These are phyloP conservation scores for Pseudochirops cupreus DNA, from an alignment of 2,797 vertebrate species.

Conservation along the genomic window DNA sequence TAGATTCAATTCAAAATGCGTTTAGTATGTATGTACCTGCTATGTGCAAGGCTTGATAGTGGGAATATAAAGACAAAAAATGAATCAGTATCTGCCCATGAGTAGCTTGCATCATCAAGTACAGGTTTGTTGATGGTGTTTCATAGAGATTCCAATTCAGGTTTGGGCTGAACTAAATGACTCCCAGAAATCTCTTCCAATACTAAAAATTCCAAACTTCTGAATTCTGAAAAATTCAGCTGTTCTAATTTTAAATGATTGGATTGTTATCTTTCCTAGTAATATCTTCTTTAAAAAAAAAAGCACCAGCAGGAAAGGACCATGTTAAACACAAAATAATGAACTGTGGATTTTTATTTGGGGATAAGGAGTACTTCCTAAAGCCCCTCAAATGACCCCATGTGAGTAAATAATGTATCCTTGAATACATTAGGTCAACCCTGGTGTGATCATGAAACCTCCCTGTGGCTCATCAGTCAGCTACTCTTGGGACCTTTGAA, in stretches of 20 bases:
- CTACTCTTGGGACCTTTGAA: not conserved
- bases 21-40: not conserved
- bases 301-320: not conserved
- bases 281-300: not conserved
- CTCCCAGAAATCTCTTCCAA: not conserved
- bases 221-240: not conserved
- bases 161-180: not conserved
- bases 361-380: slow-evolving; percentile 6
- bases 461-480: not conserved
- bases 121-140: not conserved
- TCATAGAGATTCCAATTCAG: not conserved
- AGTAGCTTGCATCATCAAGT: not conserved
- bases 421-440: not conserved
- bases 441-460: not conserved
- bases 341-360: not conserved
- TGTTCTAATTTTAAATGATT: slow-evolving; percentile 8
- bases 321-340: slow-evolving; percentile 16
- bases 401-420: not conserved
- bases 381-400: not conserved
- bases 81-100: not conserved
- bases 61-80: not conserved
- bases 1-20: not conserved
- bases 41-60: not conserved
- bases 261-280: not conserved
- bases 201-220: not conserved